Conservation (phyloP, 92 coral and sea anemone species). For the Palythoa heliodiscus region DNA sequence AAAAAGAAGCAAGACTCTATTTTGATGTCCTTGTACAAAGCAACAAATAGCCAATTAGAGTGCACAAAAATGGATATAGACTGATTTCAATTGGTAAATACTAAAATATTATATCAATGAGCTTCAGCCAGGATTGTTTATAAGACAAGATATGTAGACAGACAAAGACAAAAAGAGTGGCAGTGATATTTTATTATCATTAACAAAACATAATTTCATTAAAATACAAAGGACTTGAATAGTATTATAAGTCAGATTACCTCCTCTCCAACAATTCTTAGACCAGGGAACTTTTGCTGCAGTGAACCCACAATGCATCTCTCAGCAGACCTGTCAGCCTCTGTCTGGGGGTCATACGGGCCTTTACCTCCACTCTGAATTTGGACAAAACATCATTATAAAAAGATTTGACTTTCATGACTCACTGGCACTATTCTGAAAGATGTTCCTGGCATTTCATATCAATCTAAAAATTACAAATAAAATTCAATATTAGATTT, state of each 20-base stretch:
- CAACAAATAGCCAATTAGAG: neutral
- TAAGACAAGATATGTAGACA: too few species aligned
- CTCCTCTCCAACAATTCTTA: constrained; percentile 92
- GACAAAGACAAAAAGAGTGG: neutral
- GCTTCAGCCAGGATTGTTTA: too few species aligned
- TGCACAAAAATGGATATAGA: neutral
- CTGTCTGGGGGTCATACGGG: constrained; percentile 94
- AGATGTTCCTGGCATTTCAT: too few species aligned
- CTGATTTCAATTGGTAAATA: neutral
- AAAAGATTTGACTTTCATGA: neutral
- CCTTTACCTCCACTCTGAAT: constrained; percentile 66
- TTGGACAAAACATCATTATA: neutral
- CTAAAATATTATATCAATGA: neutral
- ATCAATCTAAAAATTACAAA: too few species aligned
- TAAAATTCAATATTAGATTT: too few species aligned
- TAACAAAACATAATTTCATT: neutral
- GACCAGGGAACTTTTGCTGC: constrained; percentile 72
- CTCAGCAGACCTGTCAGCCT: constrained; percentile 96
- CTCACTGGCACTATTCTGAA: too few species aligned
- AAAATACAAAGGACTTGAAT: too few species aligned
- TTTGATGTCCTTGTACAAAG: neutral
- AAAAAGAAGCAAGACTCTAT: too few species aligned
- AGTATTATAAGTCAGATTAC: constrained; percentile 45
- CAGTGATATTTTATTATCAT: neutral
- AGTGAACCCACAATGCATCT: constrained; percentile 94